Base-by-base conservation (phyloP, 2,888 invertebrate genomes). In the Chorisops tibialis region DNA sequence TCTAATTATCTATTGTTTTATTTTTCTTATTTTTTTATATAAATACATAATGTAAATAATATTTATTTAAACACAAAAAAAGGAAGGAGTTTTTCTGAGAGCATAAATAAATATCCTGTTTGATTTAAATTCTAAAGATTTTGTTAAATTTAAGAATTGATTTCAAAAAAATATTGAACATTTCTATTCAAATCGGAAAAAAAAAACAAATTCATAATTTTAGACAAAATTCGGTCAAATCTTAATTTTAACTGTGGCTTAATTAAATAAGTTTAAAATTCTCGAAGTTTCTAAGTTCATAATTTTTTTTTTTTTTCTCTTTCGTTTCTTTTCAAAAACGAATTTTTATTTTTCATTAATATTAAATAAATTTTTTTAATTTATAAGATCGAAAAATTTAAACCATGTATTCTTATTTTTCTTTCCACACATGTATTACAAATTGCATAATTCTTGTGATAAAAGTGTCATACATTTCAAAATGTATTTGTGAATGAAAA, bases 381-480 rank as follows among this genome's bases (percentile, higher is more conserved):
- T 30, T 30, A 30, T 30, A 30, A 30, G 30, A 30, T 30, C 30
- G 30, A 30, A 7, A 30, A 30, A 30, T 30, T n/a, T 30, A 30
- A 30, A 30, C 9, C 30, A 30, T 7, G 24, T 24, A 5, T 24
- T 5, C 24, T 24, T n/a, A 39, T 43, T 43, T 14, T 41, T 41
- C 24, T 56, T 45, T 24, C 12, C 43, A 30, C 14, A 45, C 43
- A 30, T 56, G 56, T 56, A 56, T 45, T 56, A 64, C 63, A 56
- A 64, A 59, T 63, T 63, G 64, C 48, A 62, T 67, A 63, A 66
- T 65, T 66, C 63, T 68, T 69, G 69, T 69, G 69, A 69, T 69
- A 69, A 52, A 68, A 67, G 67, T 68, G 69, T 67, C 67, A 68
- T 67, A 66, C 66, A 64, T 67, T 48, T 48, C 39, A 22, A 59